Evolutionary conservation across 1,140 invertebrate species (phyloP).

Genomic region (Anoplolepis gracilipes): DNA sequence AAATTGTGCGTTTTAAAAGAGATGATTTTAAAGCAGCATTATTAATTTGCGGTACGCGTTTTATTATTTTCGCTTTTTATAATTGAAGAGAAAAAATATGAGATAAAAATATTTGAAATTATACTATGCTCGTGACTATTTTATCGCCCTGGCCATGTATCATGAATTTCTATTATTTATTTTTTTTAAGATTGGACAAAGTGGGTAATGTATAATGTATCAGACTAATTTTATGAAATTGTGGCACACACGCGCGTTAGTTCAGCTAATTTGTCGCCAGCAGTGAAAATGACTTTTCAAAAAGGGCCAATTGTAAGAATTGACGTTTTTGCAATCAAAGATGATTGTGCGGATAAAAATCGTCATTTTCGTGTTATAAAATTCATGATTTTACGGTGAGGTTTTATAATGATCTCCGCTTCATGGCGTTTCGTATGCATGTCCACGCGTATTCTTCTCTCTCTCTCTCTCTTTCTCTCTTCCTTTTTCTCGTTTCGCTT

Average conservation of each 20-base stretch:
- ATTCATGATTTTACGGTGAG: neutral
- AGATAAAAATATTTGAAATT: slow-evolving; percentile 5
- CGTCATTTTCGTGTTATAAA: slow-evolving; percentile 7
- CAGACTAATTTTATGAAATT: neutral
- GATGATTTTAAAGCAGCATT: slow-evolving; percentile 30
- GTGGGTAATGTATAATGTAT: neutral
- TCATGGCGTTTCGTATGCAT: slow-evolving; percentile 18
- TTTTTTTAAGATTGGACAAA: neutral
- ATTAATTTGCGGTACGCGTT: neutral
- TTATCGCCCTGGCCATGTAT: neutral
- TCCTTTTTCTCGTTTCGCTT: neutral
- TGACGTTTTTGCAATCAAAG: neutral
- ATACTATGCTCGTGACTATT: neutral
- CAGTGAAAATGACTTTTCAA: slow-evolving; percentile 1
- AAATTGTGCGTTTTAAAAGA: slow-evolving; percentile 34
- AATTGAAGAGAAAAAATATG: slow-evolving; percentile 1
- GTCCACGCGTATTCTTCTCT: neutral
- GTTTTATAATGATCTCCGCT: slow-evolving; percentile 22
- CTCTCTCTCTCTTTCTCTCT: neutral
- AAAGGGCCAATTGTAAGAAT: neutral
- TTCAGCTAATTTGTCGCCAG: neutral
- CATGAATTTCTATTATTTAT: neutral
- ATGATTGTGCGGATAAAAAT: slow-evolving; percentile 4
- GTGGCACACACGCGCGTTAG: too few relatives aligned
- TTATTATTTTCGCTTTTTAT: slow-evolving; percentile 24